These are phyloP conservation scores for Corbicula japonica DNA, from an alignment of 2,888 invertebrate genomes.

Conservation along the genomic window DNA sequence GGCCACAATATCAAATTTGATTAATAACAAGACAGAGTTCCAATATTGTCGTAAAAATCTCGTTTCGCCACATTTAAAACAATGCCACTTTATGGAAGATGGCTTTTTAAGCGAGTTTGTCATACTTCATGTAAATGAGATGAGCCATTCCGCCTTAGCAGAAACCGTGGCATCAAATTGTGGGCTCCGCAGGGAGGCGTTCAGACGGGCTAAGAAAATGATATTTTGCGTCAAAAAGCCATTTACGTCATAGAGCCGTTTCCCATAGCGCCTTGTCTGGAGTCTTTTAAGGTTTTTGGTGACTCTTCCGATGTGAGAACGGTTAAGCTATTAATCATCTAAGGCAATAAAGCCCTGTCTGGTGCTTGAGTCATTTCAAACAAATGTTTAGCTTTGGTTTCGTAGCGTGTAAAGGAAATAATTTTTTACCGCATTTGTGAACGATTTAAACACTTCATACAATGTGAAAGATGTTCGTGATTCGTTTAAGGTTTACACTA, in stretches of 20 bases:
- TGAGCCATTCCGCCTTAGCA: conserved; percentile 20
- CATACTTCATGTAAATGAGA: conserved; percentile 35
- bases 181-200: conserved; percentile 37
- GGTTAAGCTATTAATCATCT: conserved; percentile 53
- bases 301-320: conserved; percentile 27
- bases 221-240: conserved; percentile 41
- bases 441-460: no score
- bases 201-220: conserved; percentile 37
- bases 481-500: no score
- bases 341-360: conserved; percentile 28
- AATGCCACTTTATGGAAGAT: conserved; percentile 50
- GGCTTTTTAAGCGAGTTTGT: conserved; percentile 56
- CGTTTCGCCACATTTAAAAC: conserved; percentile 63
- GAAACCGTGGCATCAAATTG: conserved; percentile 38
- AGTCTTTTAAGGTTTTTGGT: conserved; percentile 23
- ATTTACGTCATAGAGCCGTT: conserved; percentile 30
- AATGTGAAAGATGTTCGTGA: no score
- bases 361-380: conserved; percentile 28
- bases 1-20: conserved; percentile 57
- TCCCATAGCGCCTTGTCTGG: conserved; percentile 13
- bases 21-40: conserved; percentile 41
- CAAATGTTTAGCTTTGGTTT: no score
- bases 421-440: no score
- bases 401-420: no score
- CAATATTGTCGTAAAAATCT: conserved; percentile 56